phyloP scores from a whole-genome alignment of 2,113 vertebrate species.

The Todiramphus saurophagus region DNA sequence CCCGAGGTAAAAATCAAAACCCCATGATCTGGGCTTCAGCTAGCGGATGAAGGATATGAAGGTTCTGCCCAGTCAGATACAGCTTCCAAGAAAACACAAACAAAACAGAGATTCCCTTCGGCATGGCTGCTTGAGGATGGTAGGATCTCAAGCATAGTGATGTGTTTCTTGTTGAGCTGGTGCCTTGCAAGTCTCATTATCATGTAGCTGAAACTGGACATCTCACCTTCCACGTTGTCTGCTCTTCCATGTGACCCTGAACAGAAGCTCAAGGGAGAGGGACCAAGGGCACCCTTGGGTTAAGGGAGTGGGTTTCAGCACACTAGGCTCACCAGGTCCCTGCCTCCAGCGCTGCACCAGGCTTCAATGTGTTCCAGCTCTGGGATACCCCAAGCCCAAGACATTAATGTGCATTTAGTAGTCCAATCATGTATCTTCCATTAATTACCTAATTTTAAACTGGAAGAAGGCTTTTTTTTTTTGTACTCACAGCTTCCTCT shows the following conservation, averaged over 20 bases:
- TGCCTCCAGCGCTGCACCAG: background rate
- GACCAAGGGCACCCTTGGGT: background rate
- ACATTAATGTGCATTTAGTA: background rate
- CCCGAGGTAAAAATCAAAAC: background rate
- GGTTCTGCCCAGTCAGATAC: background rate
- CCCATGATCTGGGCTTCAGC: background rate
- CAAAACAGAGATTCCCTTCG: background rate
- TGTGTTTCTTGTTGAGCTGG: background rate
- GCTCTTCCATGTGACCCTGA: background rate
- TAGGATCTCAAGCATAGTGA: background rate
- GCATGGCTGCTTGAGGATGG: rapidly evolving
- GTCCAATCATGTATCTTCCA: background rate
- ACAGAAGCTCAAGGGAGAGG: background rate
- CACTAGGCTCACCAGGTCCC: background rate
- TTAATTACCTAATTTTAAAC: background rate
- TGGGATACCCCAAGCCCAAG: background rate
- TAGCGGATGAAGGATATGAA: background rate
- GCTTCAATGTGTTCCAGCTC: background rate
- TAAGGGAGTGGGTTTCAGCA: background rate
- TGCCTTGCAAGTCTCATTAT: background rate
- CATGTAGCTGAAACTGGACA: background rate
- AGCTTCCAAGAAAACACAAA: background rate
- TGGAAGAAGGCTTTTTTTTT: background rate
- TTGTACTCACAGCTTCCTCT: background rate
- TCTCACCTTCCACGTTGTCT: background rate